A percentile compares a stretch with the other conserved stretches of the same genome.
phyloP scores from a whole-genome alignment of 2,113 vertebrate genomes.

The Willisornis vidua region DNA sequence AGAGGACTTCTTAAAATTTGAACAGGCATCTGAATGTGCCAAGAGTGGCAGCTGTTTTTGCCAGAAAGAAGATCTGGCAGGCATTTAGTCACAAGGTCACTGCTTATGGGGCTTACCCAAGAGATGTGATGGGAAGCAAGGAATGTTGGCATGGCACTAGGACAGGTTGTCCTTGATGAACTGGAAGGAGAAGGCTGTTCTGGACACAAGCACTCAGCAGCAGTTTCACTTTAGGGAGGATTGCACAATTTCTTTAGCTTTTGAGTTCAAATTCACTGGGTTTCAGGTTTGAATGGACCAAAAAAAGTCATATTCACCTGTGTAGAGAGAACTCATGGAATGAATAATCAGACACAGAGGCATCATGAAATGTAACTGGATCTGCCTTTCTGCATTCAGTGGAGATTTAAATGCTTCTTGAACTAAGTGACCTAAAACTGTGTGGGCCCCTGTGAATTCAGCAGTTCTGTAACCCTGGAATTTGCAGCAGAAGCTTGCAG shows the following conservation, averaged over 20 bases:
- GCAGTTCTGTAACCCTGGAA: background rate
- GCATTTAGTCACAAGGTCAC: conserved; percentile 66
- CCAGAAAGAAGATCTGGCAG: conserved; percentile 69
- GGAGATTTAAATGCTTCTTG: conserved; percentile 20
- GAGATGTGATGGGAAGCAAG: conserved; percentile 41
- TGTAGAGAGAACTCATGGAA: background rate
- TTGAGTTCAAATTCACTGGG: background rate
- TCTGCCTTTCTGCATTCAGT: background rate
- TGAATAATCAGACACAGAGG: background rate
- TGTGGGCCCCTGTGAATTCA: conserved; percentile 1
- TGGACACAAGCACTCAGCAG: conserved; percentile 50
- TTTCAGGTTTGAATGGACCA: background rate
- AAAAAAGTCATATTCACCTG: background rate
- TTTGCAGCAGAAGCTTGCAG: conserved; percentile 6
- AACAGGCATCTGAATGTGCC: conserved; percentile 46
- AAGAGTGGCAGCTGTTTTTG: conserved; percentile 70
- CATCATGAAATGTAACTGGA: background rate
- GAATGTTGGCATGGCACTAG: conserved; percentile 49
- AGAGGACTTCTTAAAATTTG: conserved; percentile 63
- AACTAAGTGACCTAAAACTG: conserved; percentile 49
- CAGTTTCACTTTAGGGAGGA: conserved; percentile 1
- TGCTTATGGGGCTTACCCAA: conserved; percentile 66
- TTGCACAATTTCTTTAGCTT: background rate
- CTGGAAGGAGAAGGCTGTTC: conserved; percentile 68
- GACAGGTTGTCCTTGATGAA: conserved; percentile 68